Conservation (phyloP, 1,140 invertebrate genomes). For the Drosophila lini region DNA sequence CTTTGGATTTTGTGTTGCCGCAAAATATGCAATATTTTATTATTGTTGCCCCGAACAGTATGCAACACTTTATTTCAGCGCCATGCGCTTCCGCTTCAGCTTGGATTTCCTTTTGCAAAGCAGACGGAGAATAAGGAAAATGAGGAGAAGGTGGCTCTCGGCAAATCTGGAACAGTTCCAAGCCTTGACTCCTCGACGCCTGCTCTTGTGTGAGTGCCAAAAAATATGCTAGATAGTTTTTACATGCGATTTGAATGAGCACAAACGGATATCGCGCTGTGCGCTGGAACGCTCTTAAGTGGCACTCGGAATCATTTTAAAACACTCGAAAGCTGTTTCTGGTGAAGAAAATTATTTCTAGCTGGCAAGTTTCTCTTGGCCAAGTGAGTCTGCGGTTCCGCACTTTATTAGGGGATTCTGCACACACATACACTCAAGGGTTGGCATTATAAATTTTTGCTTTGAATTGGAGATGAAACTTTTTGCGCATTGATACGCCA, state of each 20-base stretch:
- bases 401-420: constrained; percentile 12
- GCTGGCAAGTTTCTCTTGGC: constrained; percentile 53
- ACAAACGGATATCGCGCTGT: constrained; percentile 69
- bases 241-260: constrained; percentile 81
- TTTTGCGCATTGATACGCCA: constrained; percentile 32
- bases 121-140: neutral
- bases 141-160: neutral
- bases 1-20: constrained; percentile 46
- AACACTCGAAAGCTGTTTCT: constrained; percentile 67
- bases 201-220: constrained; percentile 57
- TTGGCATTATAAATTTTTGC: neutral
- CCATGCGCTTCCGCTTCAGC: constrained; percentile 58
- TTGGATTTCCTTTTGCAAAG: constrained; percentile 22
- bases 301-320: constrained; percentile 77
- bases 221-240: constrained; percentile 70
- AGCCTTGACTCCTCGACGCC: constrained; percentile 44
- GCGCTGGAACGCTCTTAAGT: constrained; percentile 59
- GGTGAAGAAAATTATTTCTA: constrained; percentile 54
- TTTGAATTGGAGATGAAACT: constrained; percentile 6
- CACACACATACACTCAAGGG: neutral
- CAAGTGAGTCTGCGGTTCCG: neutral
- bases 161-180: constrained; percentile 66
- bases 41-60: constrained; percentile 78
- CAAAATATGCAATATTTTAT: constrained; percentile 80
- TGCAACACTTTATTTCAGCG: constrained; percentile 82